Evolutionary conservation across 2,888 invertebrate species (phyloP).

Genomic region (Erebia ligea): DNA sequence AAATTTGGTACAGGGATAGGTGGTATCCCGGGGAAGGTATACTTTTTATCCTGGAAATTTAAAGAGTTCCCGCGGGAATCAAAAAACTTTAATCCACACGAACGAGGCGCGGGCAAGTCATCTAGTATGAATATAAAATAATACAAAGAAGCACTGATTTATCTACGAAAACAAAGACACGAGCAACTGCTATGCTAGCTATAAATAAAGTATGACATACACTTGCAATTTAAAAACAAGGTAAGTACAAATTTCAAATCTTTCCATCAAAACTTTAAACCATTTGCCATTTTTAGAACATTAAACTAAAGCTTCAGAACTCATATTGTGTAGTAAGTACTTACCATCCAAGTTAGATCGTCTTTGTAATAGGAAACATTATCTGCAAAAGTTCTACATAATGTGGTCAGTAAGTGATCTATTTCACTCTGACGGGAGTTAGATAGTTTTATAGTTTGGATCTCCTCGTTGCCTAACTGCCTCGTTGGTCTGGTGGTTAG

Average conservation of each 20-base stretch:
- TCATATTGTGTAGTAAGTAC: constrained; percentile 49
- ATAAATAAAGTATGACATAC: background rate
- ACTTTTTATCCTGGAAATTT: too few relatives aligned
- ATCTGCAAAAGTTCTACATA: constrained; percentile 20
- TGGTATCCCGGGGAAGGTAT: too few relatives aligned
- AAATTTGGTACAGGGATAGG: too few relatives aligned
- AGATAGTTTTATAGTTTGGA: constrained; percentile 32
- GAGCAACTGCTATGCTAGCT: background rate
- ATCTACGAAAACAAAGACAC: too few relatives aligned
- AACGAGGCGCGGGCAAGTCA: too few relatives aligned
- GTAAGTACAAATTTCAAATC: constrained; percentile 33
- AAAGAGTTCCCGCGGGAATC: too few relatives aligned
- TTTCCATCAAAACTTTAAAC: constrained; percentile 50
- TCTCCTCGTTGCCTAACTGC: too few relatives aligned
- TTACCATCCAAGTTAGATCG: constrained; percentile 68
- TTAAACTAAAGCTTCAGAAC: constrained; percentile 38
- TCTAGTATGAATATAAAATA: too few relatives aligned
- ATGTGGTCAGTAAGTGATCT: constrained; percentile 26
- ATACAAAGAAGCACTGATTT: too few relatives aligned
- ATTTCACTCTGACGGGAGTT: constrained; percentile 30
- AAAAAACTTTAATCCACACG: too few relatives aligned
- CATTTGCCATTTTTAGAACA: constrained; percentile 42
- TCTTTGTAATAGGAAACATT: constrained; percentile 38
- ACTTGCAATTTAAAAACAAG: background rate
- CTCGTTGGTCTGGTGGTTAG: too few relatives aligned